Evolutionary conservation across 2,797 vertebrate genomes (phyloP).

Genomic region (Macrochelys suwanniensis): DNA sequence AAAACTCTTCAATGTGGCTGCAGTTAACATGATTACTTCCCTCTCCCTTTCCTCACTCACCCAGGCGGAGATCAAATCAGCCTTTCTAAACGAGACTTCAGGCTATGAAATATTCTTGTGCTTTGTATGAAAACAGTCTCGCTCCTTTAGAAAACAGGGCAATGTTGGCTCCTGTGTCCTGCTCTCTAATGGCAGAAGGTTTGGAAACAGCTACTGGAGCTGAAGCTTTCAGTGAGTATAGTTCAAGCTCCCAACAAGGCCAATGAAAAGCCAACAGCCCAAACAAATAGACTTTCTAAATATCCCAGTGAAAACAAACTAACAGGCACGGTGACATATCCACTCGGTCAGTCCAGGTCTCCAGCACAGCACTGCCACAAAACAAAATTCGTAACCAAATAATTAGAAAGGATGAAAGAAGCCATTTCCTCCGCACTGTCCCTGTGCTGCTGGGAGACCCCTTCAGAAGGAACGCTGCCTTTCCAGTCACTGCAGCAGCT

Average conservation of each 20-base stretch:
- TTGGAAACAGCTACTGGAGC: constrained; percentile 24
- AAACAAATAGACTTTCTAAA: constrained; percentile 2
- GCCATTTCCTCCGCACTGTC: not conserved
- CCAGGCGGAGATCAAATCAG: not conserved
- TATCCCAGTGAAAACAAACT: constrained; percentile 14
- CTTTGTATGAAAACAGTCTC: constrained; percentile 8
- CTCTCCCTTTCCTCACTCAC: not conserved
- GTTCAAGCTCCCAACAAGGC: not conserved
- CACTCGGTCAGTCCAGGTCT: rapidly evolving
- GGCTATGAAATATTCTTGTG: not conserved
- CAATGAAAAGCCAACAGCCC: not conserved
- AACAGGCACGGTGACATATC: rapidly evolving
- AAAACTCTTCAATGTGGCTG: not conserved
- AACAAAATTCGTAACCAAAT: not conserved
- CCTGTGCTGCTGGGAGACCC: not conserved
- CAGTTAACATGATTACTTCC: not conserved
- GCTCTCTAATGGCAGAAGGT: not conserved
- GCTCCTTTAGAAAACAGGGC: not conserved
- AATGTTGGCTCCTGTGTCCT: not conserved
- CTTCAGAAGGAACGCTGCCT: not conserved
- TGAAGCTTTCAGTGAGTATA: not conserved
- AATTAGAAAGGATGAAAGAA: not conserved
- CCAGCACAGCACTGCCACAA: not conserved
- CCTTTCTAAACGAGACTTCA: not conserved
- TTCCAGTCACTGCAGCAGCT: not conserved